Conservation (phyloP, 2,888 invertebrate genomes). For the Serrognathus titanus region DNA sequence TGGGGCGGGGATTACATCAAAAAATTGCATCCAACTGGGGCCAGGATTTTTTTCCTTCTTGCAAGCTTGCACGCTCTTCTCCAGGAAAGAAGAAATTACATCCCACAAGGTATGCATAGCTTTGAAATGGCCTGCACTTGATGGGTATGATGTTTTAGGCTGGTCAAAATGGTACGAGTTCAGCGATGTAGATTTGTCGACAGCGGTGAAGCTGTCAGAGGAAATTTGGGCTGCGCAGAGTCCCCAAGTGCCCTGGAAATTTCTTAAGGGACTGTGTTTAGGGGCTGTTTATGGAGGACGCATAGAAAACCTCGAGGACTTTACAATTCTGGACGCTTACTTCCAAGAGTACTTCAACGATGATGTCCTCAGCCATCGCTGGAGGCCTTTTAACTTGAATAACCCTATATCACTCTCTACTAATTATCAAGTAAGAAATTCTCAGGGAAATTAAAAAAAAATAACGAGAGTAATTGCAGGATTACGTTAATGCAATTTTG, state of each 20-base stretch:
- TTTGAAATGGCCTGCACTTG: background rate
- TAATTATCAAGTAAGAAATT: conserved; percentile 48
- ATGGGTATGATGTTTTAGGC: conserved; percentile 49
- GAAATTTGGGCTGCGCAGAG: conserved; percentile 44
- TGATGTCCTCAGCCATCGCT: conserved; percentile 58
- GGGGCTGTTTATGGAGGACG: conserved; percentile 84
- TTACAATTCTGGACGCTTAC: conserved; percentile 64
- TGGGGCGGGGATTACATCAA: conserved; percentile 56
- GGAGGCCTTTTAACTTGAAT: conserved; percentile 55
- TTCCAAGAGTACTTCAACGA: conserved; percentile 60
- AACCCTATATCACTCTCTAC: conserved; percentile 54
- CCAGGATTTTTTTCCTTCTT: conserved; percentile 66
- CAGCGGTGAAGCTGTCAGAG: conserved; percentile 63
- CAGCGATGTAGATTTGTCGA: conserved; percentile 74
- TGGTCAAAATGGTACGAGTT: conserved; percentile 91
- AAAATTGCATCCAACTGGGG: conserved; percentile 37
- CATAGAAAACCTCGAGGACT: conserved; percentile 75
- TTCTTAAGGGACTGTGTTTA: conserved; percentile 72
- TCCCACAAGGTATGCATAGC: conserved; percentile 68
- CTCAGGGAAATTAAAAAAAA: background rate
- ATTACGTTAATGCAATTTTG: conserved; percentile 63
- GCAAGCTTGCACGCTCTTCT: conserved; percentile 87
- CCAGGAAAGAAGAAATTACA: conserved; percentile 86
- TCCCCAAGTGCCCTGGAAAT: conserved; percentile 61
- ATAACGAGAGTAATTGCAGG: conserved; percentile 50